Conservation (phyloP, 2,888 invertebrate genomes). For the Tuta absoluta region DNA sequence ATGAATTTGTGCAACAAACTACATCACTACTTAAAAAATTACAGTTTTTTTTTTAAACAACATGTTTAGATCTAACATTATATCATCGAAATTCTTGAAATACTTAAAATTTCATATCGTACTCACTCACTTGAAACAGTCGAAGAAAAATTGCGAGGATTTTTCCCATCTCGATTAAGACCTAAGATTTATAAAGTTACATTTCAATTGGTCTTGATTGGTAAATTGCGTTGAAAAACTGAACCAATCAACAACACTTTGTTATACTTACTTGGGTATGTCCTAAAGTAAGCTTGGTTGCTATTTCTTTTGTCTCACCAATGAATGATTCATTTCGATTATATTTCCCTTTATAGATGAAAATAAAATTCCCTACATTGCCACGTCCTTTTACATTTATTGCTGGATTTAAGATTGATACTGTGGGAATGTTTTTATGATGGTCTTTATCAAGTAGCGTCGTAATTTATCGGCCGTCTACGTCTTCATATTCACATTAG, state of each 20-base stretch:
- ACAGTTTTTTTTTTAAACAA: too few species aligned
- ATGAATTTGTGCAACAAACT: too few species aligned
- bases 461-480: neutral
- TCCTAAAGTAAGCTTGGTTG: conserved; percentile 11
- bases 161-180: conserved; percentile 20
- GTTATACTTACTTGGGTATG: conserved; percentile 16
- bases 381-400: conserved; percentile 11
- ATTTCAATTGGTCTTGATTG: conserved; percentile 27
- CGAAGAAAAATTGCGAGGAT: neutral
- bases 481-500: neutral
- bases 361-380: conserved; percentile 16
- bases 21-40: too few species aligned
- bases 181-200: conserved; percentile 22
- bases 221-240: conserved; percentile 26
- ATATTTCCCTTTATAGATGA: conserved; percentile 18
- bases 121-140: neutral
- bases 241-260: conserved; percentile 23
- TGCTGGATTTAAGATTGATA: neutral
- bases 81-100: neutral
- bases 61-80: neutral
- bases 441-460: neutral
- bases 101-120: neutral
- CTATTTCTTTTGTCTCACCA: conserved; percentile 19
- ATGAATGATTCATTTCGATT: conserved; percentile 23
- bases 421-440: conserved; percentile 14